Base-by-base conservation (phyloP, 2,888 invertebrate genomes). In the Leptopilina drosophilae region DNA sequence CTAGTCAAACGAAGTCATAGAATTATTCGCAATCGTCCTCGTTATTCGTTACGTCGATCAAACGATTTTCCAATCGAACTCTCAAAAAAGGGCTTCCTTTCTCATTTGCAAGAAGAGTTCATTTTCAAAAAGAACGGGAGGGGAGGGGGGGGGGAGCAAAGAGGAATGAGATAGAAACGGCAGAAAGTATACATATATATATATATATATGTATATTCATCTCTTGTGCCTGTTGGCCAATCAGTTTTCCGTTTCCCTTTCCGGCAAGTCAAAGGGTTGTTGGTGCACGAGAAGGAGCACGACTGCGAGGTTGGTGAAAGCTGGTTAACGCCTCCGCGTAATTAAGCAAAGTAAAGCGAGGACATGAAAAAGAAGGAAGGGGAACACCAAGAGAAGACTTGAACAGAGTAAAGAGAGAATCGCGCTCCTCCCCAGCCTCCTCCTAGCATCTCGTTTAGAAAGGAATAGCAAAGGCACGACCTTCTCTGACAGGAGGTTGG, bases 241-340 rank as follows among this genome's bases (percentile, higher is more conserved):
- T 90, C 82, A 84, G 84, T 82, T 81, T 81, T 66, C 79, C 40
- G 26, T 64, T 78, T 81, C 82, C 82, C 86, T 87, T 86, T 84
- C 86, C 85, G 77, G 81, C 80, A 81, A 84, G 79, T 81, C 84
- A 88, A 90, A 89, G 90, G 90, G 90, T 89, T 89, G 86, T 78
- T 77, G 77, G 79, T 80, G 84, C 80, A 82, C 42, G 80, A 81
- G 84, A 81, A 83, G 33, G 81, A 79, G 59, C 49, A 33, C 33
- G 33, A 33, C 80, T 42, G 67, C 85, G 85, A 86, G 86, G 86
- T 87, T 84, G 87, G 85, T 82, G 82, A 86, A 86, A 86, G 88
- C 88, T 89, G 88, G 91, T 91, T 90, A 90, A 90, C 91, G 91
- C 91, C 91, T 90, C 87, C 87, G 85, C 85, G 88, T 90, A 91